Base-by-base conservation (phyloP, 2,888 invertebrate species). In the Rhorus exstirpatorius region DNA sequence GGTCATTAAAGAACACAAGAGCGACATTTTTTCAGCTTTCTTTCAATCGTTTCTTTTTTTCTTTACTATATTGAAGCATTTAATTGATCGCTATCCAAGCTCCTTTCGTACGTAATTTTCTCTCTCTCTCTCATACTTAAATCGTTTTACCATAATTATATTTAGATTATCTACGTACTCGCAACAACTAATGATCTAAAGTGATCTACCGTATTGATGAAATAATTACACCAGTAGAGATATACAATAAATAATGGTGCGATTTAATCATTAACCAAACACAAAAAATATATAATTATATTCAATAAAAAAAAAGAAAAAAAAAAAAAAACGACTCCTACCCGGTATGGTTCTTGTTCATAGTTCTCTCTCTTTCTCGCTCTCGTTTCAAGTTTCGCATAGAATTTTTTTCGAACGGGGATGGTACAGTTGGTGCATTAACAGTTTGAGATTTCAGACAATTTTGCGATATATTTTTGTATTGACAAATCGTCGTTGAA, bases 191-290 rank as follows among this genome's bases (percentile, higher is more conserved):
- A 67, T 49, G 24, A 76, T 67, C 67, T 76, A 76, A 67, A 53
- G 67, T 75, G 70, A 58, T 67, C 65, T 75, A 82, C 67, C 51
- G 51, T 71, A 81, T 74, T 60, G 26, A 79, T 63, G 71, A 79
- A 79, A 83, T 79, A 83, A 79, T 79, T 79, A 79, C 79, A 79
- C 75, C 76, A 75, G 78, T 70, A 75, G 44, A 83, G 26, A 78
- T 83, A 76, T 79, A 79, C 67, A 83, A 83, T 79, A 83, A 83
- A 83, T 72, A 76, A 83, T 61, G 53, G 79, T 79, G 83, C 83
- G 76, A 79, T 79, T 82, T 61, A 67, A 79, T 83, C 44, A 26
- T 79, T 67, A 76, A 71, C 71, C 63, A 46, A 72, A 76, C 31
- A 71, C 74, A 49, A 51, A 55, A 65, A 53, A 71, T 6, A 68